Evolutionary conservation across 1,140 invertebrate genomes (phyloP).

Genomic region (Anastatus disparis): DNA sequence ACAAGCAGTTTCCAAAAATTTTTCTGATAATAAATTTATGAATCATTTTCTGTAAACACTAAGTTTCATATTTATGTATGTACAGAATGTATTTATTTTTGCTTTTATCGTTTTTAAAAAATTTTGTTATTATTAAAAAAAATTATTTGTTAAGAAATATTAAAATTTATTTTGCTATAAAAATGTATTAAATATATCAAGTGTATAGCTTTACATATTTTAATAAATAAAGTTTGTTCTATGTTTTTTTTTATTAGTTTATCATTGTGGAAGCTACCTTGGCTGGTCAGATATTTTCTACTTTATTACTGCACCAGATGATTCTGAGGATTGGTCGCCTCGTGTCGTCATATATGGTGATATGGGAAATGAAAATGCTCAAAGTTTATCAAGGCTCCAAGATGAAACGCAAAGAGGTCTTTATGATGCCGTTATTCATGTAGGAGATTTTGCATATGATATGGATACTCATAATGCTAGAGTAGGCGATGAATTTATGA

Average conservation of each 20-base stretch:
- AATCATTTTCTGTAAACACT: no score
- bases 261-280: slow-evolving; percentile 81
- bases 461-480: slow-evolving; percentile 83
- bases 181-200: no score
- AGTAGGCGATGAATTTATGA: slow-evolving; percentile 92
- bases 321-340: slow-evolving; percentile 79
- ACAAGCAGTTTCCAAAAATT: no score
- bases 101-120: no score
- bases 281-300: slow-evolving; percentile 85
- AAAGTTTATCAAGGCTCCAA: slow-evolving; percentile 83
- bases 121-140: no score
- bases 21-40: no score
- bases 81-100: no score
- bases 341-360: slow-evolving; percentile 89
- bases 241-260: slow-evolving; percentile 74
- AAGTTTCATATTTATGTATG: no score
- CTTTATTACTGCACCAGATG: slow-evolving; percentile 75
- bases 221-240: not conserved
- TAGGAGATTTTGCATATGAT: slow-evolving; percentile 97
- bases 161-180: no score
- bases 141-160: no score
- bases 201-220: no score
- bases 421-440: slow-evolving; percentile 91
- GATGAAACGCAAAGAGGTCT: slow-evolving; percentile 81
- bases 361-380: slow-evolving; percentile 90